Evolutionary conservation across 2,797 vertebrate genomes (phyloP), one percentile per base, ranked within the genome.

Genomic region (Lerista edwardsae): DNA sequence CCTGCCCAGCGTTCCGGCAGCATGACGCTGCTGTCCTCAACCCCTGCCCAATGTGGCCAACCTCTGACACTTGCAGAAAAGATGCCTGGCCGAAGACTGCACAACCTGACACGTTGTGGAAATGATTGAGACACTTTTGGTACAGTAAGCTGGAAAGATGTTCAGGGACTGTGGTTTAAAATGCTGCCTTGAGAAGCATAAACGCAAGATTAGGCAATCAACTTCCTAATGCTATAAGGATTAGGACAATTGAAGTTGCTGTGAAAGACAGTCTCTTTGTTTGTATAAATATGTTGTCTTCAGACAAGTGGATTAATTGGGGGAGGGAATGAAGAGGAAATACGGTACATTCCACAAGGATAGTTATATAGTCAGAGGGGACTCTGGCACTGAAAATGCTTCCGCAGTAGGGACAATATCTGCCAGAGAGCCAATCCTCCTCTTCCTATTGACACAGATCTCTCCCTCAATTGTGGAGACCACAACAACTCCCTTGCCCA

Each of bases 301-400:
- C 71, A 79, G 78, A 78, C 15, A 51, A 83, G 68, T 0, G 17
- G 55, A 68, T 84, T 86, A 19, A 81, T 67, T 83, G 15, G 59
- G 25, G 5, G 34, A 44, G 87, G 78, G 67, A 1, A 81, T 2
- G 12, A 73, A 55, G 79, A 67, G 55, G 31, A 81, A 41, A 89
- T 71, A 69, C 44, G n/a, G n/a, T n/a, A 69, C 44, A 79, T 73
- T 82, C 59, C 47, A n/a, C 29, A 72, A 61, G 73, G 27, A 44
- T 64, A 36, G 36, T 6, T 69, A 64, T 79, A 12, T 3, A 25
- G 73, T 2, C 90, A 64, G n/a, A 77, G 39, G 77, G 15, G 19
- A 68, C 44, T 65, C 62, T 51, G 15, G 17, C 0, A 31, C 27
- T 71, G n/a, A 27, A 83, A 75, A 69, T 11, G 31, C 12, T 47